These are phyloP conservation scores for Leptogaster cylindrica DNA, from an alignment of 2,888 invertebrate genomes.

Conservation along the genomic window DNA sequence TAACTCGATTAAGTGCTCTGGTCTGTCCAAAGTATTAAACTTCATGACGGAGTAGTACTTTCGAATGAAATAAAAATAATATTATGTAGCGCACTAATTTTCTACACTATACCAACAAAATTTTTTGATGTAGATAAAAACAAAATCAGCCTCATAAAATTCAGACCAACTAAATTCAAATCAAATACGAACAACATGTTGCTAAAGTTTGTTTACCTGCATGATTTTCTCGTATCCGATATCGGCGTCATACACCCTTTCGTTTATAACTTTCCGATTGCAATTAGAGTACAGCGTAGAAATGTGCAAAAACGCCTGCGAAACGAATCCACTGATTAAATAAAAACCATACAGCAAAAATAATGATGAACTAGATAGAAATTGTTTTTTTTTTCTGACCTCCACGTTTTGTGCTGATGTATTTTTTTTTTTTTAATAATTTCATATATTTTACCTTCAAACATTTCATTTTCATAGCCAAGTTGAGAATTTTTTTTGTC, in stretches of 20 bases:
- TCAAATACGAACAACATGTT: too few relatives aligned
- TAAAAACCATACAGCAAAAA: neutral
- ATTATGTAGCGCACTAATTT: too few relatives aligned
- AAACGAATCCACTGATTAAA: slow-evolving; percentile 34
- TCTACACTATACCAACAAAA: too few relatives aligned
- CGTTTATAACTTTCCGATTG: slow-evolving; percentile 60
- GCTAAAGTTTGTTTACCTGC: slow-evolving; percentile 55
- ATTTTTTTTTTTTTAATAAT: neutral
- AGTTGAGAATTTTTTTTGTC: slow-evolving; percentile 62
- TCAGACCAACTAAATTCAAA: too few relatives aligned
- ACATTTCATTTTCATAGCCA: slow-evolving; percentile 60
- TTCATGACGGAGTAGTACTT: too few relatives aligned
- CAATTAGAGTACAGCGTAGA: slow-evolving; percentile 63
- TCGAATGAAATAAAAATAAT: too few relatives aligned
- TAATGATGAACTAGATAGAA: neutral
- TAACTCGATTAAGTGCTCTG: too few relatives aligned
- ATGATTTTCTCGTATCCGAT: slow-evolving; percentile 63
- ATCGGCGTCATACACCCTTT: slow-evolving; percentile 61
- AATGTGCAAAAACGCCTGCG: slow-evolving; percentile 61
- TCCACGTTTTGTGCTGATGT: neutral
- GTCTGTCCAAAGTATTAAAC: too few relatives aligned
- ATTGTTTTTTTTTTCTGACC: too few relatives aligned
- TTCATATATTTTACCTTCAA: slow-evolving; percentile 55
- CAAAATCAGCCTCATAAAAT: too few relatives aligned
- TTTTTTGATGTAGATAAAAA: too few relatives aligned